Evolutionary conservation across 2,888 invertebrate species (phyloP).

Genomic region (Diachrysia chrysitis): DNA sequence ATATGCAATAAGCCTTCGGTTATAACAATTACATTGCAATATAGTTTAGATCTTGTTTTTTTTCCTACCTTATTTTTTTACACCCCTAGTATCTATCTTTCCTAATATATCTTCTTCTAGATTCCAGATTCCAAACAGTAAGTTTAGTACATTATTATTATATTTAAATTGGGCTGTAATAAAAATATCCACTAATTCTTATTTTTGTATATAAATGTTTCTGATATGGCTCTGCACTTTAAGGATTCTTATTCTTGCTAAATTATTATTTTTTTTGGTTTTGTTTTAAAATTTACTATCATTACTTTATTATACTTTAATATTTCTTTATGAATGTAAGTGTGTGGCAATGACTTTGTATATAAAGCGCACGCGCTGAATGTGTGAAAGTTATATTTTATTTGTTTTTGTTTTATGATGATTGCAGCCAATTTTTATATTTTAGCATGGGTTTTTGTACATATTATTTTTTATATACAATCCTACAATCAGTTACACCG

Average conservation of each 20-base stretch:
- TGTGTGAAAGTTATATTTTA: slow-evolving; percentile 15
- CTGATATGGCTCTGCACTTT: slow-evolving; percentile 51
- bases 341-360: slow-evolving; percentile 23
- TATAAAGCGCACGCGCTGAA: slow-evolving; percentile 22
- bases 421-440: slow-evolving; percentile 15
- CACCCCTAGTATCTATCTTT: slow-evolving; percentile 24
- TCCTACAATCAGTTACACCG: slow-evolving; percentile 45
- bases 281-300: too few species aligned
- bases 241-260: slow-evolving; percentile 43
- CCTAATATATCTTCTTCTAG: slow-evolving; percentile 51
- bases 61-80: background rate
- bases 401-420: slow-evolving; percentile 27
- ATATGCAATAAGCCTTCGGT: background rate
- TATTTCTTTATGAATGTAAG: slow-evolving; percentile 25
- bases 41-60: background rate
- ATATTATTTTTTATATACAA: slow-evolving; percentile 21
- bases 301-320: too few species aligned
- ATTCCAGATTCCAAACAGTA: slow-evolving; percentile 53
- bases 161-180: slow-evolving; percentile 23
- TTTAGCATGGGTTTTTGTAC: slow-evolving; percentile 46
- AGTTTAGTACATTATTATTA: slow-evolving; percentile 48
- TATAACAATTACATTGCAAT: background rate
- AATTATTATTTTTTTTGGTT: slow-evolving; percentile 11
- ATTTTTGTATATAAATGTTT: slow-evolving; percentile 42
- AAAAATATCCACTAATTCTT: slow-evolving; percentile 62